Evolutionary conservation across 2,888 invertebrate genomes (phyloP), one percentile per base, ranked within the genome.

Genomic region (Heliconius erato): DNA sequence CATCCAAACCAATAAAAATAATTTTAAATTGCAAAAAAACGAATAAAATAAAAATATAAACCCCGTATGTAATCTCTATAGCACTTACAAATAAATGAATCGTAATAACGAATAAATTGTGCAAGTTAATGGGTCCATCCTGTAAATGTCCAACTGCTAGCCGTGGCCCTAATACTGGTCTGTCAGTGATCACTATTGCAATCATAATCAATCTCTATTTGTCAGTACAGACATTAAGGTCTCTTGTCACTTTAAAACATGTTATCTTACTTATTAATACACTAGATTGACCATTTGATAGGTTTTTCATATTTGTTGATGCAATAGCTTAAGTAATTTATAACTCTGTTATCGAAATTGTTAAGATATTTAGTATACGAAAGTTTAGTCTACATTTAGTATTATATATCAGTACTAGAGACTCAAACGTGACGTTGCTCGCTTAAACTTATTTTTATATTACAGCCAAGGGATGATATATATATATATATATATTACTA

Each of bases 171-270:
- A 78, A 78, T 78, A 78, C 78, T 49, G 23, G 12, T 65, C 49
- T 68, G 67, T 78, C 67, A 78, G 78, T 67, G 67, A 77, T 77
- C 77, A 49, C 67, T 44, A 68, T 28, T 67, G 67, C 78, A 78
- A 78, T 78, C 78, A 78, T 78, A 78, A 78, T 78, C 78, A 78
- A 78, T 78, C 78, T 78, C 67, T 68, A 78, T 78, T 78, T 78
- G 68, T 78, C 78, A 32, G 67, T 59, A 68, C 67, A 23, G 28
- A n/a, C 78, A 78, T 78, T 78, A 78, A 65, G 67, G 78, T 67
- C 67, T 67, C 82, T 79, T 77, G 82, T 80, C 79, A 67, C 71
- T 80, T 72, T 16, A 74, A 79, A 74, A 79, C 82, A 82, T 74
- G 6, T 71, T 71, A n/a, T 44, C 26, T 44, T 6, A 49, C 44